Evolutionary conservation across 2,113 vertebrate species (phyloP).

Genomic region (Miniopterus natalensis): DNA sequence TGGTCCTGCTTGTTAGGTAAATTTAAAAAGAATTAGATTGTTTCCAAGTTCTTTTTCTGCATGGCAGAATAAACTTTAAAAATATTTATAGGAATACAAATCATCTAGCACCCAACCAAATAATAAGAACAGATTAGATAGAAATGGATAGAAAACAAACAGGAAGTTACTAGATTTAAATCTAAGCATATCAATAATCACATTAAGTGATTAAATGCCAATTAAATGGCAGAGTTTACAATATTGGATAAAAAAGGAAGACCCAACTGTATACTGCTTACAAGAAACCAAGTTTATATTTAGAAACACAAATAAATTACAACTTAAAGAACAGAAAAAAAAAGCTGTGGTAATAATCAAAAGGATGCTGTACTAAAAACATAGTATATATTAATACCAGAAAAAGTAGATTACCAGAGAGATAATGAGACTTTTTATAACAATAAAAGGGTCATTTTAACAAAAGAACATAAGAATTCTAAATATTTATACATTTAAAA

Average conservation of each 20-base stretch:
- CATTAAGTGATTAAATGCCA: constrained; percentile 11
- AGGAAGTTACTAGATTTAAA: constrained; percentile 24
- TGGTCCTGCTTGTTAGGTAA: background rate
- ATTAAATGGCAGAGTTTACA: constrained; percentile 15
- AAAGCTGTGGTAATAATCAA: background rate
- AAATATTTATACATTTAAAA: constrained; percentile 6
- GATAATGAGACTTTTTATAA: background rate
- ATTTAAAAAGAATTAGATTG: background rate
- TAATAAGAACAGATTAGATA: constrained; percentile 12
- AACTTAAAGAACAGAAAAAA: background rate
- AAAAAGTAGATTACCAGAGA: background rate
- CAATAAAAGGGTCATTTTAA: background rate
- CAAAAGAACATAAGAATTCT: background rate
- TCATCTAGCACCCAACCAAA: background rate
- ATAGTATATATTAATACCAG: background rate
- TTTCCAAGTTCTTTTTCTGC: background rate
- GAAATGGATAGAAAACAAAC: background rate
- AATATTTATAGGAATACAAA: constrained; percentile 17
- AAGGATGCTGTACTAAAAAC: background rate
- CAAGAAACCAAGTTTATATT: background rate
- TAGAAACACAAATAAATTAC: background rate
- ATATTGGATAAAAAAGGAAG: background rate
- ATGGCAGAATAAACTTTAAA: background rate
- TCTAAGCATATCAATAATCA: background rate
- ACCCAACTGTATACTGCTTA: background rate